These are phyloP conservation scores for Oxycera nigricornis DNA, from an alignment of 2,888 invertebrate genomes.

Conservation along the genomic window DNA sequence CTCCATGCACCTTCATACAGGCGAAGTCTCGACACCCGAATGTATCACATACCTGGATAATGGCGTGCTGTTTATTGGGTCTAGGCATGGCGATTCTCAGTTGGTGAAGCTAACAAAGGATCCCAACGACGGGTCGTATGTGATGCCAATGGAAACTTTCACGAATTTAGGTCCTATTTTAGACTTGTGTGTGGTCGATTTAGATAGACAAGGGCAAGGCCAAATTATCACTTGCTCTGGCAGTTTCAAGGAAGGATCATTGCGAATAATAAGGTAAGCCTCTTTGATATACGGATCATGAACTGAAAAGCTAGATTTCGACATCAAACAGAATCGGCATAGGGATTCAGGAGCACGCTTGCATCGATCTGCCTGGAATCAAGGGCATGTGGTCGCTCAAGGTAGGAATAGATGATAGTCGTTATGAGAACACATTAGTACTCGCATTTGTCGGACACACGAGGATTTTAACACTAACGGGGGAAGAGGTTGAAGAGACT, in stretches of 20 bases:
- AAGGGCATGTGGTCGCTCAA: constrained; percentile 98
- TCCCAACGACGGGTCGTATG: constrained; percentile 88
- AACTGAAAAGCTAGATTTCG: background rate
- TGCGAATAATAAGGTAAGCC: constrained; percentile 83
- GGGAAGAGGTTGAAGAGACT: constrained; percentile 98
- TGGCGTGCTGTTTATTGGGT: constrained; percentile 96
- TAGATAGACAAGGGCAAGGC: constrained; percentile 96
- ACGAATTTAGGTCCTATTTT: constrained; percentile 97
- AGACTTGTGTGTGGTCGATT: constrained; percentile 97
- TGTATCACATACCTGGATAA: constrained; percentile 98
- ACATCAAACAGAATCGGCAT: constrained; percentile 82
- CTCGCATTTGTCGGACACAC: constrained; percentile 98
- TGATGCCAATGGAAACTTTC: constrained; percentile 94
- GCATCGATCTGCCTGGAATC: constrained; percentile 95
- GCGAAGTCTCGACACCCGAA: constrained; percentile 93
- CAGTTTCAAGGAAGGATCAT: constrained; percentile 95
- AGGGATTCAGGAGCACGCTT: constrained; percentile 97
- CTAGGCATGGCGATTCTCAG: constrained; percentile 95
- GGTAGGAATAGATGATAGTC: constrained; percentile 68
- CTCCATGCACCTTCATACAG: constrained; percentile 57
- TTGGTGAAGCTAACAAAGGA: constrained; percentile 86
- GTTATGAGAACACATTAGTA: constrained; percentile 87
- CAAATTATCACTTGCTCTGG: constrained; percentile 98
- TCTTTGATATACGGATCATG: background rate
- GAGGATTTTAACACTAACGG: constrained; percentile 84